A percentile compares a stretch with the other conserved stretches of the same genome.
Conservation (phyloP, 2,113 vertebrate species). For the Otis tarda region DNA sequence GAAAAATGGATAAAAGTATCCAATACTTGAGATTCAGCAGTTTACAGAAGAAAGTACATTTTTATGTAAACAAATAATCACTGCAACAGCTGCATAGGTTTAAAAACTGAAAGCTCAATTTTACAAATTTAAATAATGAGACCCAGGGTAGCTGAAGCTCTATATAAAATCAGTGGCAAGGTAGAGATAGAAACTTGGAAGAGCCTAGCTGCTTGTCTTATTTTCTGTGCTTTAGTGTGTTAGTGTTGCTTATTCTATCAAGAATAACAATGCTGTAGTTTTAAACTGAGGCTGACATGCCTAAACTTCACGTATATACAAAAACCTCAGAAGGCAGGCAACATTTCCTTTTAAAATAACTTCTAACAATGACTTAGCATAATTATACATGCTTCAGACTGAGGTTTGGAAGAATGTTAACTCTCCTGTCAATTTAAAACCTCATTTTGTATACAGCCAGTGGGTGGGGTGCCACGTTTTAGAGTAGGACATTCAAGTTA, state of each 20-base stretch:
- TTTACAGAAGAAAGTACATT: not conserved
- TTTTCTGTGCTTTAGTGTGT: not conserved
- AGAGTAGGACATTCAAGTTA: not conserved
- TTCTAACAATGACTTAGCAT: not conserved
- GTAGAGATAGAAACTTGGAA: not conserved
- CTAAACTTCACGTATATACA: not conserved
- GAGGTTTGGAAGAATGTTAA: conserved; percentile 22
- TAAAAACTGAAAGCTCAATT: not conserved
- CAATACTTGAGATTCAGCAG: not conserved
- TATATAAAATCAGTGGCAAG: not conserved
- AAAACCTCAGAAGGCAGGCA: not conserved
- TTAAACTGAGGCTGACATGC: not conserved
- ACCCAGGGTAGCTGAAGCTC: not conserved
- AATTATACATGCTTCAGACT: conserved; percentile 21
- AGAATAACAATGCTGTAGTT: not conserved
- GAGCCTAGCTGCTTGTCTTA: not conserved
- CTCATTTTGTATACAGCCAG: not conserved
- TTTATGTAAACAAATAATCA: not conserved
- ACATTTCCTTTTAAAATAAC: conserved; percentile 5
- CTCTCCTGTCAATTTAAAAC: not conserved
- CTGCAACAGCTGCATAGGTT: not conserved
- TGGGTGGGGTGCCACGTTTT: conserved; percentile 10
- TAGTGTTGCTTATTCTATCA: not conserved
- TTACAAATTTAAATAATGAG: not conserved
- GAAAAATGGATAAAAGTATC: not conserved